A percentile compares a stretch with the other conserved stretches of the same genome.
Evolutionary conservation across 2,888 invertebrate species (phyloP).

Genomic region (Ctenicera cuprea): DNA sequence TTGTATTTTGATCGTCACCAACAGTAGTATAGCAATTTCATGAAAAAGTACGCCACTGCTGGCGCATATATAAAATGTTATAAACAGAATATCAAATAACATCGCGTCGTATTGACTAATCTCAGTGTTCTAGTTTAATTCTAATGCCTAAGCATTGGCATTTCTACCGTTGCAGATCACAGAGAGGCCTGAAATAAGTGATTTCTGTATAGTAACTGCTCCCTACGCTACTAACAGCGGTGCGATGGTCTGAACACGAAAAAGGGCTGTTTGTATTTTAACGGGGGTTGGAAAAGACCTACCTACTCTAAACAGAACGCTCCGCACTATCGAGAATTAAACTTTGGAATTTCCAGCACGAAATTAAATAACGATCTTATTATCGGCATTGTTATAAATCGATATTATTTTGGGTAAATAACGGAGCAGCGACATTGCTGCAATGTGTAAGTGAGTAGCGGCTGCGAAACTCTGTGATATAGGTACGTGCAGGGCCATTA

Average conservation of each 20-base stretch:
- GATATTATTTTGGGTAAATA: too few species aligned
- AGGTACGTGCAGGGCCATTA: slow-evolving; percentile 66
- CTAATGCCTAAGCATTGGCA: too few species aligned
- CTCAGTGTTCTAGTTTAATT: too few species aligned
- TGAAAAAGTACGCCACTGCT: too few species aligned
- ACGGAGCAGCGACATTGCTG: too few species aligned
- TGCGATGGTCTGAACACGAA: background rate
- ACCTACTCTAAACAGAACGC: slow-evolving; percentile 6
- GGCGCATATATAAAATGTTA: too few species aligned
- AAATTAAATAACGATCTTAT: background rate
- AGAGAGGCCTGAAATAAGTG: background rate
- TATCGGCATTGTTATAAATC: too few species aligned
- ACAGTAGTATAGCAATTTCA: too few species aligned
- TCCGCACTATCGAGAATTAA: slow-evolving; percentile 3
- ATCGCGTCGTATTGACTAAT: too few species aligned
- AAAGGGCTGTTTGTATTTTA: slow-evolving; percentile 9
- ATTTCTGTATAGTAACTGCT: slow-evolving; percentile 6
- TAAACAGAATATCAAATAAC: too few species aligned
- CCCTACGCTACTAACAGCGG: background rate
- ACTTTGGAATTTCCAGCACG: background rate
- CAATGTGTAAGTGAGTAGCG: background rate
- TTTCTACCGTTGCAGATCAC: background rate
- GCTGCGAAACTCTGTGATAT: slow-evolving; percentile 64
- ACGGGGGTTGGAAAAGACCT: background rate
- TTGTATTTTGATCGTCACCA: too few species aligned